Evolutionary conservation across 2,888 invertebrate genomes (phyloP).

Genomic region (Lasioglossum oenotherae): DNA sequence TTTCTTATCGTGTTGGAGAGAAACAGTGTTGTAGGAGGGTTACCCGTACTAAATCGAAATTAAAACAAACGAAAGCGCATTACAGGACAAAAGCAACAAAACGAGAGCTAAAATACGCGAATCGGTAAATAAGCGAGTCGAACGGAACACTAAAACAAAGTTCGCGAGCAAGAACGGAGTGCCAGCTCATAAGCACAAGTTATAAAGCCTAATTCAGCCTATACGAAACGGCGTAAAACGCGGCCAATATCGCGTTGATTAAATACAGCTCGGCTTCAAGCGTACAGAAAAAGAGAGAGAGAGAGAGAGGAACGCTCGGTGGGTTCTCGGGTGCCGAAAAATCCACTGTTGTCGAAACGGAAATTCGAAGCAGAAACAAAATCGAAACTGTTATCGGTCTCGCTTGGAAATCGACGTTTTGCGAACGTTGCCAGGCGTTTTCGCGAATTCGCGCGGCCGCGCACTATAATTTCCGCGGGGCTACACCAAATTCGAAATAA

Average conservation of each 20-base stretch:
- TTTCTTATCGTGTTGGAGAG: no score
- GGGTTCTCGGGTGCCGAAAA: not conserved
- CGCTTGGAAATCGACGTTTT: not conserved
- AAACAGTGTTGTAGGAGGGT: no score
- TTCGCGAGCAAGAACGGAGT: not conserved
- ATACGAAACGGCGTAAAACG: not conserved
- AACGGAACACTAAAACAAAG: not conserved
- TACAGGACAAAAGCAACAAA: not conserved
- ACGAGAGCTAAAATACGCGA: not conserved
- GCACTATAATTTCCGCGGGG: constrained; percentile 16
- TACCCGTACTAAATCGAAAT: not conserved
- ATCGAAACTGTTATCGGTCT: constrained; percentile 12
- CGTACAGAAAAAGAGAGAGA: not conserved
- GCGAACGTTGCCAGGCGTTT: not conserved
- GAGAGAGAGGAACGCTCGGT: not conserved
- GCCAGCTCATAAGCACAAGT: not conserved
- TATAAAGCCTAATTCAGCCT: constrained; percentile 1
- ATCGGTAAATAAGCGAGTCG: constrained; percentile 6
- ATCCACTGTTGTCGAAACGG: not conserved
- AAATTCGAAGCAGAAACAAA: not conserved
- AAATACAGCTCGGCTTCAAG: not conserved
- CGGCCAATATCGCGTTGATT: constrained; percentile 1
- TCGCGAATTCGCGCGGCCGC: not conserved
- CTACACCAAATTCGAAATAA: constrained; percentile 30
- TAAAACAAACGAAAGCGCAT: not conserved